Percentiles rank a stretch among this genome's conserved stretches.
Conservation (phyloP, 2,797 vertebrate species). For the Sebastiscus tertius region DNA sequence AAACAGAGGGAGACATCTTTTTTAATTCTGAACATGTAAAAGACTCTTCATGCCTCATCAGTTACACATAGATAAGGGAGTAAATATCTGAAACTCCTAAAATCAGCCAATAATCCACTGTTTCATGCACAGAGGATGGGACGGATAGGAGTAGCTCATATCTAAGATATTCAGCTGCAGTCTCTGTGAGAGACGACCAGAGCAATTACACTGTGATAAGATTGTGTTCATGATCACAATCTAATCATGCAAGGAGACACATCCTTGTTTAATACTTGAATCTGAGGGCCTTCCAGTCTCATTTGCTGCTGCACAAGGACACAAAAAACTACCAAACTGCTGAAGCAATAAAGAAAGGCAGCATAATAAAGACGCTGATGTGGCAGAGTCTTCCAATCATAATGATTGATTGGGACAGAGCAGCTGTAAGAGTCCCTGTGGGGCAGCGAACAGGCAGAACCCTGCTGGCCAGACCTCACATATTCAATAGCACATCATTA, state of each 20-base stretch:
- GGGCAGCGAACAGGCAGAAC: constrained; percentile 1
- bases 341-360: background rate
- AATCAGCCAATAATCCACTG: background rate
- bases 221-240: background rate
- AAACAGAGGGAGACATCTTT: background rate
- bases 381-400: constrained; percentile 20
- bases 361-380: background rate
- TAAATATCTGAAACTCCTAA: background rate
- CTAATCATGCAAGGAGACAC: background rate
- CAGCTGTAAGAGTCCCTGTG: constrained; percentile 17
- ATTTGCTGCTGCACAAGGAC: background rate
- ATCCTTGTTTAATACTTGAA: background rate
- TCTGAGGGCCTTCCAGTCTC: background rate
- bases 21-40: background rate
- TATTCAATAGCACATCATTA: constrained; percentile 44
- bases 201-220: background rate
- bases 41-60: background rate
- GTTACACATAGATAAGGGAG: background rate
- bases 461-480: background rate
- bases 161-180: background rate
- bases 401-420: constrained; percentile 41
- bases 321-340: background rate
- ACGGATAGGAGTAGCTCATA: background rate
- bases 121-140: background rate
- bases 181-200: background rate